Evolutionary conservation across 2,888 invertebrate genomes (phyloP).

Genomic region (Neria commutata): DNA sequence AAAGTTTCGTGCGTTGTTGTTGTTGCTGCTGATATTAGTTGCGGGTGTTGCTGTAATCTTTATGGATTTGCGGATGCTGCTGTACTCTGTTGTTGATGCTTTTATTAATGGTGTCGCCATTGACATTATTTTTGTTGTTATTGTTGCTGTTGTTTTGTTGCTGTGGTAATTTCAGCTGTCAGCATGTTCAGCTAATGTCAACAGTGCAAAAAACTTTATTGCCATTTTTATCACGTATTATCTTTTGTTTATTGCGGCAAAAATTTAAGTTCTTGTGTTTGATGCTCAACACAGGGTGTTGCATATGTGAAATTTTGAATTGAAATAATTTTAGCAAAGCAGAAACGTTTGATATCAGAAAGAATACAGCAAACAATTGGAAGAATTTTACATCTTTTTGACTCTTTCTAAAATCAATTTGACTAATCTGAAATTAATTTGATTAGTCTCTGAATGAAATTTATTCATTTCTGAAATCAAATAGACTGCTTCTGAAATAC

Average conservation of each 20-base stretch:
- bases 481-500: too few species aligned
- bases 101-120: background rate
- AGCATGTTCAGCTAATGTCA: background rate
- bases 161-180: background rate
- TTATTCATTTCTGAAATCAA: too few species aligned
- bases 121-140: background rate
- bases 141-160: slow-evolving; percentile 14
- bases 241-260: background rate
- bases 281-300: slow-evolving; percentile 5
- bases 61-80: background rate
- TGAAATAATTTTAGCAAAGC: too few species aligned
- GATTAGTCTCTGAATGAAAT: too few species aligned
- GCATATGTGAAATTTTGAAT: slow-evolving; percentile 10
- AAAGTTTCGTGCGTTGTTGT: background rate
- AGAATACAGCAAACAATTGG: too few species aligned
- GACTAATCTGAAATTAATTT: too few species aligned
- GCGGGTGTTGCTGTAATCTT: background rate
- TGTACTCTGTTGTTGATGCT: background rate
- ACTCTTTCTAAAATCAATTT: too few species aligned
- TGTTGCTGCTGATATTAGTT: background rate
- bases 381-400: too few species aligned
- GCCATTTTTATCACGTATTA: slow-evolving; percentile 6
- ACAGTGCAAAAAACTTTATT: slow-evolving; percentile 1
- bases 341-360: too few species aligned
- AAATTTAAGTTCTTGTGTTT: slow-evolving; percentile 33